These are phyloP conservation scores for Sesamia inferens DNA, from an alignment of 2,888 invertebrate species.

Conservation along the genomic window DNA sequence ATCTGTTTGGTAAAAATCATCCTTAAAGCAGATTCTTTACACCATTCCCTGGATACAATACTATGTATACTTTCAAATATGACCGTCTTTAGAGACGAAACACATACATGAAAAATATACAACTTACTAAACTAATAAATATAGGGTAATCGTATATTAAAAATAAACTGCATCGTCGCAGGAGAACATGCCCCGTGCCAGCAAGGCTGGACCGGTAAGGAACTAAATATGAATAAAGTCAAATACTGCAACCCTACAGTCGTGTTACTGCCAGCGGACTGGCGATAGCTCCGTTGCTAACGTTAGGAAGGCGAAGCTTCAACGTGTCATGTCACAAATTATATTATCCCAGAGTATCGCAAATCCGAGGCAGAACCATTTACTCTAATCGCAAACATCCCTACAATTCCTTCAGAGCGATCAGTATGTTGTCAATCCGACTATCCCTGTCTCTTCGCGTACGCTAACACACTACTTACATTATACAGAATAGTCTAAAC, in stretches of 20 bases:
- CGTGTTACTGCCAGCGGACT: slow-evolving; percentile 37
- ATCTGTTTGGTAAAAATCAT: too few relatives aligned
- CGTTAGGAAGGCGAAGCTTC: slow-evolving; percentile 13
- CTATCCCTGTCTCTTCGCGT: slow-evolving; percentile 68
- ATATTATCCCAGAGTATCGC: slow-evolving; percentile 24
- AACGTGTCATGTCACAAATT: slow-evolving; percentile 17
- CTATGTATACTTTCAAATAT: slow-evolving; percentile 51
- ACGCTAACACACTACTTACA: slow-evolving; percentile 66
- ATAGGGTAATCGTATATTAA: slow-evolving; percentile 63
- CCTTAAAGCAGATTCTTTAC: slow-evolving; percentile 33
- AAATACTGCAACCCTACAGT: slow-evolving; percentile 79
- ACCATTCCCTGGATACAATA: slow-evolving; percentile 39
- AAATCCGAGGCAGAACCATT: slow-evolving; percentile 39
- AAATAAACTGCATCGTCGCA: slow-evolving; percentile 67
- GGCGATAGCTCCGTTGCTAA: slow-evolving; percentile 11
- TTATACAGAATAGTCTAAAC: slow-evolving; percentile 69
- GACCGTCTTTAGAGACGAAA: slow-evolving; percentile 43
- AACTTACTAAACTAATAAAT: slow-evolving; percentile 69
- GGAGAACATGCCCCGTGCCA: slow-evolving; percentile 59
- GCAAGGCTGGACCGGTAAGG: slow-evolving; percentile 66
- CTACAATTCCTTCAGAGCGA: slow-evolving; percentile 60
- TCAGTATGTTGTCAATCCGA: slow-evolving; percentile 61
- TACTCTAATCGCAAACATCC: slow-evolving; percentile 50
- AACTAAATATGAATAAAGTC: slow-evolving; percentile 79
- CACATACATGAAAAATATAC: slow-evolving; percentile 68